A percentile compares a stretch with the other conserved stretches of the same genome.
Conservation (phyloP, 2,888 invertebrate species). For the Cephus nigrinus region DNA sequence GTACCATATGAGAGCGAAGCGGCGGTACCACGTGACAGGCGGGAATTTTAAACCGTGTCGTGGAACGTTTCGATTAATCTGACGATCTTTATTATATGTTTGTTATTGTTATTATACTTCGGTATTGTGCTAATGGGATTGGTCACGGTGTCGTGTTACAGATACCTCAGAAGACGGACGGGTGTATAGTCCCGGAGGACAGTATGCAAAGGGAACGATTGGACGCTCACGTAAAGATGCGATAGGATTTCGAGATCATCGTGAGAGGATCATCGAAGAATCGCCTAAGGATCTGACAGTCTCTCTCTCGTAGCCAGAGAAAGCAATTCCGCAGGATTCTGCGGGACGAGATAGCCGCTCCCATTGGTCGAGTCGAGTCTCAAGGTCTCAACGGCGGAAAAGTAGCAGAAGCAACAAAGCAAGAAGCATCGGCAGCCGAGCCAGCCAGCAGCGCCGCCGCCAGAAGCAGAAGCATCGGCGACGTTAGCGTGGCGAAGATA, state of each 20-base stretch:
- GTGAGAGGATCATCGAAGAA: neutral
- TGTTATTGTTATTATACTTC: neutral
- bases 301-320: neutral
- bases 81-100: neutral
- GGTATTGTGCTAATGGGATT: neutral
- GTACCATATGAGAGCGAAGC: neutral
- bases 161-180: constrained; percentile 46
- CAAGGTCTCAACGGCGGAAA: neutral
- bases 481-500: neutral
- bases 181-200: constrained; percentile 1
- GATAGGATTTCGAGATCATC: constrained; percentile 12
- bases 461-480: neutral
- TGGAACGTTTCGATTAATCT: neutral
- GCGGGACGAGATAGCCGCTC: neutral
- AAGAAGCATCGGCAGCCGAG: neutral
- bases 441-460: neutral
- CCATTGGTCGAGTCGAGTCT: neutral
- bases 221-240: constrained; percentile 40
- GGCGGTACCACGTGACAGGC: neutral
- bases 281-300: neutral
- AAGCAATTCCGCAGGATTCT: neutral
- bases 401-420: neutral
- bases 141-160: constrained; percentile 35
- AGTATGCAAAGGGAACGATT: constrained; percentile 20
- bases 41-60: neutral